Evolutionary conservation across 2,113 vertebrate species (phyloP), one percentile per base, ranked within the genome.

Genomic region (Crypturellus undulatus): DNA sequence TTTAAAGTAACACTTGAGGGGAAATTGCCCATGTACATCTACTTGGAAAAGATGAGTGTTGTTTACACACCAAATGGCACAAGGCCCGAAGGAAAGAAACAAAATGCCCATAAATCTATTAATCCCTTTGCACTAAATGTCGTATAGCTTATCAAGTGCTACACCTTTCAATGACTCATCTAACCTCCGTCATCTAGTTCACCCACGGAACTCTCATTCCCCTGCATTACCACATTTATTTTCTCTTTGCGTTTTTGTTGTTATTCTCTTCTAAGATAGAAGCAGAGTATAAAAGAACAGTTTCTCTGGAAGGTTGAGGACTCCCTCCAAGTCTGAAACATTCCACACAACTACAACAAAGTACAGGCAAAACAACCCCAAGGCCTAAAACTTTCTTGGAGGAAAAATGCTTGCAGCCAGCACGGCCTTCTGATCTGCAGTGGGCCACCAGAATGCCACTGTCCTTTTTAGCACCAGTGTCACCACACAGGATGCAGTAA

Each of bases 401-500:
- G 58, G 24, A 54, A 69, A 69, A 3, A 3, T 10, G 54, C 60
- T 25, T 77, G 84, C 81, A 60, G 89, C 64, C 25, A 25, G 54
- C 56, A 64, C 42, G 38, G 19, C 56, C 82, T 84, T 26, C 76
- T 84, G 64, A 68, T 3, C 59, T 0, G 60, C 90, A 80, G 8
- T 40, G 76, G 49, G 40, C 64, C 25, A 38, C 49, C 89, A 90
- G 56, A 59, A 84, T 4, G 26, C 38, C 22, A 32, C 19, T 15
- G 62, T 3, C 84, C 80, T 71, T 1, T 1, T 80, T 40, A 80
- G 60, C 78, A 81, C 5, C 68, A 13, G 25, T 16, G 70, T 84
- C 81, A 91, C 82, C 82, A 26, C 70, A 89, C 67, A 88, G 90
- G 79, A 92, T 68, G 72, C 43, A 10, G 77, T 22, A 84, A 92